phyloP scores from a whole-genome alignment of 2,888 invertebrate genomes.

The Camptogramma bilineatum region DNA sequence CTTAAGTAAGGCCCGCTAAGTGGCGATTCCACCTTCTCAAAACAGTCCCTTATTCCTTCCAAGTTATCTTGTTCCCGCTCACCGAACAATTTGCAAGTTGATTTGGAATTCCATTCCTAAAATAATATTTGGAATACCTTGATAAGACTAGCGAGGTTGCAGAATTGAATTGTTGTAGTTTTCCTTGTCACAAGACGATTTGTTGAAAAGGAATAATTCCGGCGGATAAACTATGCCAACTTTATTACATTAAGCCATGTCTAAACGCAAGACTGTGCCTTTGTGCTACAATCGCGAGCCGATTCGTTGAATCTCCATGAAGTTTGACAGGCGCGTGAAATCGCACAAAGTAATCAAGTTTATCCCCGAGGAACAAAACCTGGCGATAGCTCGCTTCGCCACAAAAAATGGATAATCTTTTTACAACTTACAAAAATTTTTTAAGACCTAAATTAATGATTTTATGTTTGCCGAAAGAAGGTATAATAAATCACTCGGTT shows the following conservation, averaged over 20 bases:
- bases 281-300: constrained; percentile 13
- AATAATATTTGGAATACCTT: constrained; percentile 31
- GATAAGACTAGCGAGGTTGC: constrained; percentile 15
- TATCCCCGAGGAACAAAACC: constrained; percentile 16
- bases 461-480: constrained; percentile 23
- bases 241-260: constrained; percentile 6
- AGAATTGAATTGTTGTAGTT: constrained; percentile 17
- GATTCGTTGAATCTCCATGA: constrained; percentile 21
- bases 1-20: too few species aligned
- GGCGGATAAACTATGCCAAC: constrained; percentile 10
- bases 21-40: constrained; percentile 18
- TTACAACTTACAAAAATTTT: constrained; percentile 1
- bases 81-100: constrained; percentile 29
- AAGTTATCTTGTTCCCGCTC: constrained; percentile 22
- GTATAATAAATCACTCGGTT: constrained; percentile 37
- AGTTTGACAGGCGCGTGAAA: constrained; percentile 21
- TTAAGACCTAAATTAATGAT: constrained; percentile 13
- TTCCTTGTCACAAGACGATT: constrained; percentile 18
- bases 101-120: constrained; percentile 25
- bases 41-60: constrained; percentile 20
- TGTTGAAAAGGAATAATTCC: constrained; percentile 19
- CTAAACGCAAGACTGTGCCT: constrained; percentile 9
- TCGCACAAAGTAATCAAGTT: constrained; percentile 25
- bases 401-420: constrained; percentile 19
- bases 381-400: constrained; percentile 8